Base-by-base conservation (phyloP, 2,797 vertebrate genomes). In the Sebastes steindachneri region DNA sequence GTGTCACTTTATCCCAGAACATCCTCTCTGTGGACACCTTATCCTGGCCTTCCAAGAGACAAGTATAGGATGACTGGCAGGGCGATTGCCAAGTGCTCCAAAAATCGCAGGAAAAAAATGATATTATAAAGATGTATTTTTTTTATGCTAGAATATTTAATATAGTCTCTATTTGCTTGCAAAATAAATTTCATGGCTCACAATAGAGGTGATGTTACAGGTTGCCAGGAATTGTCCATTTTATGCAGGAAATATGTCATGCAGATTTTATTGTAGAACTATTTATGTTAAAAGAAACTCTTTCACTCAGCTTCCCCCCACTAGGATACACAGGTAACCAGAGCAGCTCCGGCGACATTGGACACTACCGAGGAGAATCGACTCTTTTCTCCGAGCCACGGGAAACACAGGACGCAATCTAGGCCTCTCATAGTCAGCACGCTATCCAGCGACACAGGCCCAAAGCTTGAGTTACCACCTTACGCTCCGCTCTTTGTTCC, bases 381-480 rank as follows among this genome's bases (percentile, higher is more conserved):
- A 83, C 79, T 89, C 88, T 90, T 90, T 89, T 92, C 85, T 92
- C 75, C 33, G 7, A 85, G 87, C 90, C 83, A 90, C 90, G 58
- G 88, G 88, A 92, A 92, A 93, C 86, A 80, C 85, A 74, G 89
- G 86, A 82, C 4, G 65, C 85, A 85, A 93, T 92, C 93, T 82
- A 87, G 90, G 91, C 92, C 90, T 92, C 89, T 91, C 88, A 79
- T 83, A 84, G 79, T 88, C 88, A 53, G 84, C 92, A 94, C 89
- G 92, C 94, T 91, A 93, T 92, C 82, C 75, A 73, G 89, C 82
- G 57, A 91, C 87, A 88, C 86, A 86, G 84, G 77, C 89, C 83
- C 65, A 35, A 37, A 89, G 92, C 91, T 95, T 89, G 68, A 75
- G 91, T 95, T 96, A 91, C 95, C 79, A 67, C 72, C 86, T 90